Evolutionary conservation across 1,140 invertebrate species (phyloP).

Genomic region (Drosophila elegans): DNA sequence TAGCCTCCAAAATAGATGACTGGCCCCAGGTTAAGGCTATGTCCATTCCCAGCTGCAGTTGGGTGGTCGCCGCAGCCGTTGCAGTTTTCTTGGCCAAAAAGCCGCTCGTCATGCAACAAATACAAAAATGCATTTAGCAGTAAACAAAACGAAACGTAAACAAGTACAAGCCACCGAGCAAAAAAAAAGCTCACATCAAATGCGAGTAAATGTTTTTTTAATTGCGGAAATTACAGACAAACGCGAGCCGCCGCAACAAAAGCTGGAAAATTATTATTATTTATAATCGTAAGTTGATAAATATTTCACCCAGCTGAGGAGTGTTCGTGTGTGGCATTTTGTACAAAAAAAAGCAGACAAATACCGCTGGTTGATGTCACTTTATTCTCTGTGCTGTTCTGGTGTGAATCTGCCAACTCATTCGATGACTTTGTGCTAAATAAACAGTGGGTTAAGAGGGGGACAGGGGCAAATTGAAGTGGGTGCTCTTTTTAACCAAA

Average conservation of each 20-base stretch:
- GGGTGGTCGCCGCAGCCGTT: slow-evolving; percentile 25
- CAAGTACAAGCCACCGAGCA: slow-evolving; percentile 14
- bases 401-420: slow-evolving; percentile 40
- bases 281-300: slow-evolving; percentile 82
- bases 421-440: slow-evolving; percentile 47
- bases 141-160: slow-evolving; percentile 54
- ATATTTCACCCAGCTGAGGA: slow-evolving; percentile 63
- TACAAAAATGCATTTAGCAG: slow-evolving; percentile 58
- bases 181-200: slow-evolving; percentile 62
- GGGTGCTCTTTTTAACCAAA: slow-evolving; percentile 22
- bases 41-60: slow-evolving; percentile 20
- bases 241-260: slow-evolving; percentile 71
- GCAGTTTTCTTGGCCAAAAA: slow-evolving; percentile 38
- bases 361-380: slow-evolving; percentile 38
- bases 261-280: slow-evolving; percentile 81
- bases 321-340: slow-evolving; percentile 79
- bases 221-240: slow-evolving; percentile 84
- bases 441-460: slow-evolving; percentile 1
- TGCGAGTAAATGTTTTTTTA: slow-evolving; percentile 83
- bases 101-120: slow-evolving; percentile 56
- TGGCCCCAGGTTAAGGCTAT: slow-evolving; percentile 34
- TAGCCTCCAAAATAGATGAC: slow-evolving; percentile 31
- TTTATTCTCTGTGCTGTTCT: slow-evolving; percentile 23
- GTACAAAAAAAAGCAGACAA: slow-evolving; percentile 5
- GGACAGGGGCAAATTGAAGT: slow-evolving; percentile 5